phyloP scores from a whole-genome alignment of 2,797 vertebrate species.

The Helicolenus hilgendorfi region DNA sequence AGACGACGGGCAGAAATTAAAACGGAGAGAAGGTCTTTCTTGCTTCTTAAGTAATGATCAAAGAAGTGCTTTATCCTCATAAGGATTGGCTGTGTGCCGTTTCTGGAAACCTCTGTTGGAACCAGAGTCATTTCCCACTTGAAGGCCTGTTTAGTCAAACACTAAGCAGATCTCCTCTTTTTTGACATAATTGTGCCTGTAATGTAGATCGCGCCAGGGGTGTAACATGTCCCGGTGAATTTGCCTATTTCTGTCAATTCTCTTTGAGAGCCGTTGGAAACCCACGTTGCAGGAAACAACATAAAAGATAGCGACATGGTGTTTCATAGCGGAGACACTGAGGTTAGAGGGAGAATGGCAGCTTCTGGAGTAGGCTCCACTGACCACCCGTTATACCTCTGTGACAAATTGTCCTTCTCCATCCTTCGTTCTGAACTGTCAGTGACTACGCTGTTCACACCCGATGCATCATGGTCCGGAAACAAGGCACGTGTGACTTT shows the following conservation, averaged over 20 bases:
- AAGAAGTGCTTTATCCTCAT: slow-evolving; percentile 71
- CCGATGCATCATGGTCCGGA: slow-evolving; percentile 65
- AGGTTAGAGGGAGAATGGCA: slow-evolving; percentile 21
- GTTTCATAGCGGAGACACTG: neutral
- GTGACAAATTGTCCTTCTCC: slow-evolving; percentile 71
- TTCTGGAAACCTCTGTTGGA: slow-evolving; percentile 67
- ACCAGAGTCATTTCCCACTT: slow-evolving; percentile 67
- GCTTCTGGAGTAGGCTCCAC: neutral
- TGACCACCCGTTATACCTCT: slow-evolving; percentile 40
- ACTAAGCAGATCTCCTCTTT: slow-evolving; percentile 24
- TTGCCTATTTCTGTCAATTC: slow-evolving; percentile 47
- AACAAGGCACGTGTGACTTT: slow-evolving; percentile 49
- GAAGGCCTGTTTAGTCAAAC: slow-evolving; percentile 66
- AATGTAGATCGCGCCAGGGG: slow-evolving; percentile 49
- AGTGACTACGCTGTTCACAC: slow-evolving; percentile 42
- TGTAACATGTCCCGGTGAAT: slow-evolving; percentile 38
- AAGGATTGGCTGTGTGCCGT: slow-evolving; percentile 60
- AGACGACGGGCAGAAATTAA: slow-evolving; percentile 75
- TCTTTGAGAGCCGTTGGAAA: slow-evolving; percentile 48
- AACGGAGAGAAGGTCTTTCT: slow-evolving; percentile 66
- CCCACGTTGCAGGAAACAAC: slow-evolving; percentile 36
- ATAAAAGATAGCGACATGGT: slow-evolving; percentile 35
- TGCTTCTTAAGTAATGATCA: slow-evolving; percentile 81
- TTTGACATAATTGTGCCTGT: slow-evolving; percentile 53
- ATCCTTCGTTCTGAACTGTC: slow-evolving; percentile 49